Percentiles rank a stretch among this genome's conserved stretches.
phyloP scores from a whole-genome alignment of 2,797 vertebrate species.

The Emydoidea blandingii region DNA sequence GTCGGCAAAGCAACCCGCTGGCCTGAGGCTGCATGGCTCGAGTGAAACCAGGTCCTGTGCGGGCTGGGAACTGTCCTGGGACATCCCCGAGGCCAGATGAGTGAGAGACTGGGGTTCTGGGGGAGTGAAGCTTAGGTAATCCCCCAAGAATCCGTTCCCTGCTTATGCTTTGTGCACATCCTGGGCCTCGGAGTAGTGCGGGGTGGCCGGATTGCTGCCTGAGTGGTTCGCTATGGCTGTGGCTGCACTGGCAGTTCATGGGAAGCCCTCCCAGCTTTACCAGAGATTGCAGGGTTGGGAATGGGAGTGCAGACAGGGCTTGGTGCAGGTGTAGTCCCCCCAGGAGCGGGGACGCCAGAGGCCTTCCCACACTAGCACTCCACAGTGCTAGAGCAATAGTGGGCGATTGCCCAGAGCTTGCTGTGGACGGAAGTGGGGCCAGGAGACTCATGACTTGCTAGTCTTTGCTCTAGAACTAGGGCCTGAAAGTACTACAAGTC shows the following conservation, averaged over 20 bases:
- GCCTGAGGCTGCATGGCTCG: neutral
- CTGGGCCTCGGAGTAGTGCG: neutral
- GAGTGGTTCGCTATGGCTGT: rapidly evolving
- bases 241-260: neutral
- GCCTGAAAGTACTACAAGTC: neutral
- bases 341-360: too few species aligned
- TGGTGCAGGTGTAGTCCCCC: too few species aligned
- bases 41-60: neutral
- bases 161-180: neutral
- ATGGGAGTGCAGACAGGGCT: too few species aligned
- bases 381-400: neutral
- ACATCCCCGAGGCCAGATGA: neutral
- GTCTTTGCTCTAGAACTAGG: neutral
- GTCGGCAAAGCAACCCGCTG: neutral
- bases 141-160: neutral
- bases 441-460: neutral
- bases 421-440: neutral
- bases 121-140: neutral
- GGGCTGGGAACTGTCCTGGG: neutral
- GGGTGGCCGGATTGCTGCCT: rapidly evolving
- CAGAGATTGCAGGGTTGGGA: neutral
- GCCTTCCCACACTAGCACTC: too few species aligned
- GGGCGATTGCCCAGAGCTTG: neutral
- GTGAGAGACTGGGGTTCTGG: neutral
- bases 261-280: neutral